A percentile compares a stretch with the other conserved stretches of the same genome.
Conservation (phyloP, 2,888 invertebrate genomes). For the Eudasyphora cyanicolor region DNA sequence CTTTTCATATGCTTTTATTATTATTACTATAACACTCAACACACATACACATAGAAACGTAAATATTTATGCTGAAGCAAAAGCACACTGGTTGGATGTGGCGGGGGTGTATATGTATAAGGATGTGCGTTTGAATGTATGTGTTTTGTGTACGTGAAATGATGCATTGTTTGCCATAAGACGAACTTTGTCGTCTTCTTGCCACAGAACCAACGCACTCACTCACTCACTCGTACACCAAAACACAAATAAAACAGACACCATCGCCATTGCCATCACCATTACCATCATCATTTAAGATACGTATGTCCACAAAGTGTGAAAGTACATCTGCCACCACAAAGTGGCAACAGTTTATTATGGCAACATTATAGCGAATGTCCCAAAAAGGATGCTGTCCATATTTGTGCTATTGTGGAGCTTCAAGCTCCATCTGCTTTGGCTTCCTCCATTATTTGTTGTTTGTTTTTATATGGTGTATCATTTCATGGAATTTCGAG, state of each 20-base stretch:
- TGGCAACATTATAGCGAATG: conserved; percentile 58
- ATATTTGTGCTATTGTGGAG: conserved; percentile 1
- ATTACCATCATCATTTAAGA: conserved; percentile 49
- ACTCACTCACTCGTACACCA: background rate
- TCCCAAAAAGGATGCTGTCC: conserved; percentile 14
- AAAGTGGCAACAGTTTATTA: conserved; percentile 62
- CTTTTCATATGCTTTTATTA: conserved; percentile 33
- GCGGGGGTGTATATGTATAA: background rate
- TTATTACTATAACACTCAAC: conserved; percentile 25
- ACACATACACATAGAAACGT: conserved; percentile 10
- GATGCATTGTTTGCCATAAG: conserved; percentile 59
- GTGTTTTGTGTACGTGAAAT: conserved; percentile 33
- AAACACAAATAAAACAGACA: background rate
- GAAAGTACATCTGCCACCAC: conserved; percentile 60
- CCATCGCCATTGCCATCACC: conserved; percentile 3
- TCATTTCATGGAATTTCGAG: background rate
- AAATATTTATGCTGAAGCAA: too few species aligned
- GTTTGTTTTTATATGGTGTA: conserved; percentile 6
- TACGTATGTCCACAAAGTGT: conserved; percentile 62
- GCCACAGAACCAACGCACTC: background rate
- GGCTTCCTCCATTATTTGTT: background rate
- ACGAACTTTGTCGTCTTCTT: conserved; percentile 54
- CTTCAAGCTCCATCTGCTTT: background rate
- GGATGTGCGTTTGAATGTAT: conserved; percentile 5
- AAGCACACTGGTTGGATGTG: too few species aligned